Percentiles rank a stretch among this genome's conserved stretches.
Conservation (phyloP, 2,888 invertebrate species). For the Oscheius sp. region DNA sequence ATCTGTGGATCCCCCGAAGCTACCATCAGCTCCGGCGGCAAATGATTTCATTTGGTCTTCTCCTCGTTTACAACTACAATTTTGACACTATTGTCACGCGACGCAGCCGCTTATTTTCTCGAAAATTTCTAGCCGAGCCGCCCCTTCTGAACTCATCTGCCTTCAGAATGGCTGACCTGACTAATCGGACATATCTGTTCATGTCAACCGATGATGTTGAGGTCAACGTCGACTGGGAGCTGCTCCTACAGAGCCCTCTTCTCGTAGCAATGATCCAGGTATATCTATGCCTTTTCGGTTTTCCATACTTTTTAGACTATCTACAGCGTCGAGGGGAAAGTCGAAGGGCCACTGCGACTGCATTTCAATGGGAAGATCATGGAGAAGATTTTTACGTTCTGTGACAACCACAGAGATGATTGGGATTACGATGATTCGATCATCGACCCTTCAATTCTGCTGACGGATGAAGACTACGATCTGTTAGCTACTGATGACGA, state of each 20-base stretch:
- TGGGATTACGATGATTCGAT: not conserved
- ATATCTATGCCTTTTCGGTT: not conserved
- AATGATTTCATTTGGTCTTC: not conserved
- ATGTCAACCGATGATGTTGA: not conserved
- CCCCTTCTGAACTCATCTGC: not conserved
- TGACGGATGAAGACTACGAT: conserved; percentile 16
- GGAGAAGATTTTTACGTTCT: conserved; percentile 8
- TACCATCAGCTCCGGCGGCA: not conserved
- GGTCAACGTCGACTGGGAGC: not conserved
- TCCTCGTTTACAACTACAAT: conserved; percentile 4
- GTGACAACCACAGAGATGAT: conserved; percentile 1
- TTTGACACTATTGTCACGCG: not conserved
- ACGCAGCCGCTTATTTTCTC: not conserved
- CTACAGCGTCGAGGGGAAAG: not conserved
- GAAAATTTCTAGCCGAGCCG: not conserved
- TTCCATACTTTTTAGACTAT: not conserved
- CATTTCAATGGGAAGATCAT: not conserved
- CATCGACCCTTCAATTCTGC: not conserved
- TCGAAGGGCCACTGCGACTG: not conserved
- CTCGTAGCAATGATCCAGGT: conserved; percentile 1
- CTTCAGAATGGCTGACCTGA: not conserved
- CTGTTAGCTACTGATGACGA: conserved; percentile 6
- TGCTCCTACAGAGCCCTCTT: not conserved
- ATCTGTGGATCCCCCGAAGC: not conserved
- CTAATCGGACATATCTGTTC: not conserved